Evolutionary conservation across 2,113 vertebrate species (phyloP), one percentile per base, ranked within the genome.

Genomic region (Thamnaconus septentrionalis): DNA sequence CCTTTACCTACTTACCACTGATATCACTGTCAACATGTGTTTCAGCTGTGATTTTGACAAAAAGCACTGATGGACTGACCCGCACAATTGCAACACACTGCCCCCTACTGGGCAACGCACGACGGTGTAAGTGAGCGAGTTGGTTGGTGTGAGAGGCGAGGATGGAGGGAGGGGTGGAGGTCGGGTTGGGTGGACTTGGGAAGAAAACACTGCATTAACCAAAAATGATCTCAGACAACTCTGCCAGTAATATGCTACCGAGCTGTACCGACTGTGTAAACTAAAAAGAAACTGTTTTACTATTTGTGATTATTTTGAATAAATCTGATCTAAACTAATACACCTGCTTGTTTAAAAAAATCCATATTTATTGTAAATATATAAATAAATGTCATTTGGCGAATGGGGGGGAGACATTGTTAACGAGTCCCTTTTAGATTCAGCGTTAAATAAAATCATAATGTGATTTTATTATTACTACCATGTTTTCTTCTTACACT

Each of bases 71-170:
- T 31, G 18, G 11, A 55, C 41, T 64, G 67, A 71, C 60, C 56
- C 42, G 56, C 55, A 75, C 59, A 60, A 64, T 18, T 50, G 8
- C 71, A 53, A 61, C 56, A 74, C 69, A 67, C 76, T 76, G 83
- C 81, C 86, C 83, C 80, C 85, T 88, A 63, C 86, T 88, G 88
- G 83, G 7, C 18, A 31, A 1, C 18, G 18, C 18, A 31, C 18
- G 18, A 31, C 18, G 18, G 6, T 52, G 11, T 5, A 52, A 5
- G n/a, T 40, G n/a, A 41, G 53, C 50, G 59, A 18, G 50, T 31
- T 31, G 18, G 50, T 31, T 31, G 18, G 18, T 31, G 18, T 31
- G 18, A 31, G 18, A 31, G 18, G 18, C 18, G 18, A 31, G 18
- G 18, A 31, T 31, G 18, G 18, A 2, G 18, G 18, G 18, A 31